Conservation (phyloP, 2,797 vertebrate species). For the Tiaroga cobitis region DNA sequence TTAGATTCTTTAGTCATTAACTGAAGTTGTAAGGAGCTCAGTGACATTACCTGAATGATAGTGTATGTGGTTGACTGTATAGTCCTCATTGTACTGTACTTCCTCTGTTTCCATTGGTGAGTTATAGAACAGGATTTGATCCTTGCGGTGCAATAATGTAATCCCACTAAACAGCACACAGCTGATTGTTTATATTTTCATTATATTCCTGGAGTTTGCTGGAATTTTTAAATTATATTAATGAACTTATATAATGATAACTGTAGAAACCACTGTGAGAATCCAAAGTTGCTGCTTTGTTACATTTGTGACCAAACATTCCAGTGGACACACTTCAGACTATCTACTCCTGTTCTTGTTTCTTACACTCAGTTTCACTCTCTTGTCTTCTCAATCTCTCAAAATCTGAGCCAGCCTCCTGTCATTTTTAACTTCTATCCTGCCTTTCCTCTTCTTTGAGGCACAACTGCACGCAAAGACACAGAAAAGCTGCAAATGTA, state of each 20-base stretch:
- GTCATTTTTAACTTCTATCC: slow-evolving; percentile 36
- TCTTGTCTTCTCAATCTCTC: not conserved
- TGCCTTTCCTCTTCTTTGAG: slow-evolving; percentile 49
- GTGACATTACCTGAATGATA: not conserved
- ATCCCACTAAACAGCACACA: not conserved
- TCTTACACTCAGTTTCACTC: not conserved
- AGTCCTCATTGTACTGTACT: slow-evolving; percentile 6
- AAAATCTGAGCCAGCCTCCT: slow-evolving; percentile 43
- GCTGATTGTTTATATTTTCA: not conserved
- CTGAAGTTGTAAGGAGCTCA: not conserved
- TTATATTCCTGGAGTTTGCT: slow-evolving; percentile 25
- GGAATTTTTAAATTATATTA: slow-evolving; percentile 59
- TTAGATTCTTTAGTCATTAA: slow-evolving; percentile 25
- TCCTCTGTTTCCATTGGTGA: not conserved
- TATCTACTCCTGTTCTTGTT: not conserved
- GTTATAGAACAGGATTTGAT: slow-evolving; percentile 13
- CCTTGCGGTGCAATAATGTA: not conserved
- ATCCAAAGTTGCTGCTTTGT: slow-evolving; percentile 41
- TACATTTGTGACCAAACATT: slow-evolving; percentile 41
- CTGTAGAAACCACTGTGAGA: slow-evolving; percentile 43
- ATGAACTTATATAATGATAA: not conserved
- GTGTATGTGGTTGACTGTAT: not conserved
- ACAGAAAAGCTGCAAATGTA: slow-evolving; percentile 11
- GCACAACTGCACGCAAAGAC: slow-evolving; percentile 20
- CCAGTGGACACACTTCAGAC: not conserved